Evolutionary conservation across 2,113 vertebrate genomes (phyloP).

Genomic region (Hirundichthys speculiger): DNA sequence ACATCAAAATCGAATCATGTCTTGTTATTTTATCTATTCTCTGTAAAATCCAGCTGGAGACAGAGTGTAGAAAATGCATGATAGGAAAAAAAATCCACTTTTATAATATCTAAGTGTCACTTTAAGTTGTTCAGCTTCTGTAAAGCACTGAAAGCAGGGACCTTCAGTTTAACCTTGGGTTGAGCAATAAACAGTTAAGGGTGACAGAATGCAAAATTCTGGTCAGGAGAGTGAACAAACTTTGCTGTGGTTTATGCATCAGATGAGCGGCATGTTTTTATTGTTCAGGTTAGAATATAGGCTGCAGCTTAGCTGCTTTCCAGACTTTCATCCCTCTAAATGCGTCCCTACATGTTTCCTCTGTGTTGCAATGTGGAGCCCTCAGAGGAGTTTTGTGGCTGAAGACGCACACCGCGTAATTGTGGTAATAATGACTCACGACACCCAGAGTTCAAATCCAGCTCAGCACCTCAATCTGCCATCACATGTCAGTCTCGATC

Average conservation of each 20-base stretch:
- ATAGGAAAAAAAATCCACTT: slow-evolving; percentile 34
- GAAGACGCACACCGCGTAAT: slow-evolving; percentile 46
- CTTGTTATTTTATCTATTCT: slow-evolving; percentile 35
- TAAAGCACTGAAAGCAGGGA: slow-evolving; percentile 26
- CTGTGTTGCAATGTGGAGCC: slow-evolving; percentile 21
- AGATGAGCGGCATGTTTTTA: too few species aligned
- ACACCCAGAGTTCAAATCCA: slow-evolving; percentile 54
- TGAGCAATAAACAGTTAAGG: slow-evolving; percentile 24
- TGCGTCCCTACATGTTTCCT: slow-evolving; percentile 19
- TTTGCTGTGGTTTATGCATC: too few species aligned
- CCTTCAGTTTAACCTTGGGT: slow-evolving; percentile 23
- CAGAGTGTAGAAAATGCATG: slow-evolving; percentile 34
- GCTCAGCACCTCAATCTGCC: slow-evolving; percentile 47
- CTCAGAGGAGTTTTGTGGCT: slow-evolving; percentile 28
- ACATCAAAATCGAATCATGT: slow-evolving; percentile 21
- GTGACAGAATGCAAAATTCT: slow-evolving; percentile 32
- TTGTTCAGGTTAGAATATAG: too few species aligned
- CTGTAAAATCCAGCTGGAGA: slow-evolving; percentile 45
- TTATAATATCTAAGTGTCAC: slow-evolving; percentile 18
- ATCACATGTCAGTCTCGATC: slow-evolving; percentile 49
- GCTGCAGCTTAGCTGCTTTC: not conserved
- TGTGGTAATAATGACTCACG: slow-evolving; percentile 43
- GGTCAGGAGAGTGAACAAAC: not conserved
- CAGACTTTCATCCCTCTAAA: too few species aligned
- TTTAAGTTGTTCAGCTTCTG: slow-evolving; percentile 4